These are phyloP conservation scores for Stenodera caucasica DNA, from an alignment of 2,888 invertebrate genomes.

Conservation along the genomic window DNA sequence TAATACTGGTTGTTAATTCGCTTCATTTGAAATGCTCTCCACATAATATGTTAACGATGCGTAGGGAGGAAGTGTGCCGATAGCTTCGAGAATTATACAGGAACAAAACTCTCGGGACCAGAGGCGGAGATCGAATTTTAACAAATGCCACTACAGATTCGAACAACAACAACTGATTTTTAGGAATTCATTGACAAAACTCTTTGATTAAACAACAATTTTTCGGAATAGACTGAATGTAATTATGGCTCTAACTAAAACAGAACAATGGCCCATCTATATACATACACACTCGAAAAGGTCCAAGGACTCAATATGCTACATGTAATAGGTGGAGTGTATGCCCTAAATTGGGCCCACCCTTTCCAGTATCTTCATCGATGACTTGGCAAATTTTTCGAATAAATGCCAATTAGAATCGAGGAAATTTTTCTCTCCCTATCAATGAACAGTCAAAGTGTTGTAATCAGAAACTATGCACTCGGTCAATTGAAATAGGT, in stretches of 20 bases:
- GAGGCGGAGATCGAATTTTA: slow-evolving; percentile 25
- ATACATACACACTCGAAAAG: not conserved
- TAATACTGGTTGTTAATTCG: slow-evolving; percentile 35
- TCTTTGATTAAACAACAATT: no score
- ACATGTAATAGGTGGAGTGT: slow-evolving; percentile 27
- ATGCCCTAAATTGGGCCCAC: not conserved
- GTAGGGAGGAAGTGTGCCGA: slow-evolving; percentile 41
- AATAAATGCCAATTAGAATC: no score
- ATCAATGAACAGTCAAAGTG: slow-evolving; percentile 5
- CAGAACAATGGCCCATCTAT: not conserved
- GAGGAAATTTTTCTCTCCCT: no score
- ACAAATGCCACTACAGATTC: slow-evolving; percentile 43
- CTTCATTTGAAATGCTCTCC: slow-evolving; percentile 45
- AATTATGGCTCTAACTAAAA: not conserved
- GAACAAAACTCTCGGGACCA: slow-evolving; percentile 36
- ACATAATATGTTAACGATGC: slow-evolving; percentile 48
- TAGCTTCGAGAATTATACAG: slow-evolving; percentile 40
- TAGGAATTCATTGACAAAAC: no score
- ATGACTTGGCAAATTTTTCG: no score
- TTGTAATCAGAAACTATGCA: slow-evolving; percentile 23
- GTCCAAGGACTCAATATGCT: slow-evolving; percentile 19
- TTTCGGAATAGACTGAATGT: no score
- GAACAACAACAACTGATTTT: no score
- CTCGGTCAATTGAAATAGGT: slow-evolving; percentile 29
- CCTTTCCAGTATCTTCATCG: not conserved